phyloP scores from a whole-genome alignment of 2,888 invertebrate genomes.

The Clistopyga incitator region DNA sequence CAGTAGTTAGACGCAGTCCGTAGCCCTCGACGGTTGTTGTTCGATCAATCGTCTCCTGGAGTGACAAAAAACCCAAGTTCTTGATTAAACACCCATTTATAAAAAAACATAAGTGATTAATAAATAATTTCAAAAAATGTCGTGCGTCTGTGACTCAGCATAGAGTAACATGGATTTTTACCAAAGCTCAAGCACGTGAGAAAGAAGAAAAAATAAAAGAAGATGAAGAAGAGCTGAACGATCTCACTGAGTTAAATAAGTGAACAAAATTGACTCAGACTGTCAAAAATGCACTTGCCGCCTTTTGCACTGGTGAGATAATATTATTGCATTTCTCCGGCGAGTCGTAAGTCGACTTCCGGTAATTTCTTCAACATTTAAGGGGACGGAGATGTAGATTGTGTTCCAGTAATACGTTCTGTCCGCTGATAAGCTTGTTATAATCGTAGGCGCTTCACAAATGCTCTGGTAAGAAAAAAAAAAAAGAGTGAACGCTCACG shows the following conservation, averaged over 20 bases:
- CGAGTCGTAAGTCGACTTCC: no score
- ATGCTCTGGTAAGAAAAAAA: background rate
- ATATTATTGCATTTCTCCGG: background rate
- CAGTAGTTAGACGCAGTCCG: constrained; percentile 78
- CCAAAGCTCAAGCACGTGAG: background rate
- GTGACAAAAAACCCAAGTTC: background rate
- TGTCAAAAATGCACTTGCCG: background rate
- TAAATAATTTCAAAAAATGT: background rate
- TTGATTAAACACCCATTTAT: background rate
- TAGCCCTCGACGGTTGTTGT: constrained; percentile 75
- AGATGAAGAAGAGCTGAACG: background rate
- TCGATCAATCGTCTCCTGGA: background rate
- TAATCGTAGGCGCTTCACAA: background rate
- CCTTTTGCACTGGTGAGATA: background rate
- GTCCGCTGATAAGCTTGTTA: background rate
- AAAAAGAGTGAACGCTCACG: background rate
- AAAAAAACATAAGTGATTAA: background rate
- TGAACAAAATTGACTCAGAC: background rate
- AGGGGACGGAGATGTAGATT: background rate
- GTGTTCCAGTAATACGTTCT: background rate
- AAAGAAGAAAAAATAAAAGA: background rate
- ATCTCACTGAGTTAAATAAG: background rate
- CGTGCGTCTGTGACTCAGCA: background rate
- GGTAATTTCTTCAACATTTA: no score
- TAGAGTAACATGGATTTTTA: background rate